Conservation (phyloP, 2,888 invertebrate species). For the Torymus tubicola region DNA sequence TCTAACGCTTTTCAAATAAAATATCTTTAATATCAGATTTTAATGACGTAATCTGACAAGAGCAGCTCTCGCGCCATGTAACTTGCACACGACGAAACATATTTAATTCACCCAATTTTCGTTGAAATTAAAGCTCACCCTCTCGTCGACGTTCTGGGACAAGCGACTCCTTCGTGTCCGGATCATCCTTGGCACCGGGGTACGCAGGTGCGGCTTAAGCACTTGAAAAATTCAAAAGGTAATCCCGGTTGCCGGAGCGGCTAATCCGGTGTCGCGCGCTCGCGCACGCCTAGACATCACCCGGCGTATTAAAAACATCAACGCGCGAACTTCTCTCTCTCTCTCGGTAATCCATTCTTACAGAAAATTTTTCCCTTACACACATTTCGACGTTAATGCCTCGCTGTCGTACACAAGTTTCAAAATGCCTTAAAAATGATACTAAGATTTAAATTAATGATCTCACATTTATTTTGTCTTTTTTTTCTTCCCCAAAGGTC, state of each 20-base stretch:
- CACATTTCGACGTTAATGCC: too few species aligned
- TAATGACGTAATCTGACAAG: too few species aligned
- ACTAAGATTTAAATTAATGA: too few species aligned
- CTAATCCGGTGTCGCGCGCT: slow-evolving; percentile 1
- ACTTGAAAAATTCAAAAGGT: slow-evolving; percentile 43
- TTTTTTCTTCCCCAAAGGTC: too few species aligned
- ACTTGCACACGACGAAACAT: background rate
- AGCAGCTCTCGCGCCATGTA: too few species aligned
- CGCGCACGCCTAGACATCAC: background rate
- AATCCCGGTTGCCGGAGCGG: background rate
- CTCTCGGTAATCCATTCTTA: background rate
- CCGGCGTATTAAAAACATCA: background rate
- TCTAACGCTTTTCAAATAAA: too few species aligned
- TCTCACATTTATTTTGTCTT: too few species aligned
- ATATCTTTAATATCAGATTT: too few species aligned
- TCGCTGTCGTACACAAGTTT: too few species aligned
- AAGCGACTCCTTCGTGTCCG: slow-evolving; percentile 2
- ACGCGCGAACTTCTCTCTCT: background rate
- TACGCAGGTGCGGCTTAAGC: slow-evolving; percentile 33
- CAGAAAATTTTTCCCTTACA: background rate
- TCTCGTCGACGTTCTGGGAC: background rate
- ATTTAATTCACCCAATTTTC: slow-evolving; percentile 27
- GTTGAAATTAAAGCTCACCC: slow-evolving; percentile 6
- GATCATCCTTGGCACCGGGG: slow-evolving; percentile 36
- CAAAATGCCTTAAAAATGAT: too few species aligned